These are phyloP conservation scores for Monoplex corrugatus DNA, from an alignment of 2,888 invertebrate genomes.

Conservation along the genomic window DNA sequence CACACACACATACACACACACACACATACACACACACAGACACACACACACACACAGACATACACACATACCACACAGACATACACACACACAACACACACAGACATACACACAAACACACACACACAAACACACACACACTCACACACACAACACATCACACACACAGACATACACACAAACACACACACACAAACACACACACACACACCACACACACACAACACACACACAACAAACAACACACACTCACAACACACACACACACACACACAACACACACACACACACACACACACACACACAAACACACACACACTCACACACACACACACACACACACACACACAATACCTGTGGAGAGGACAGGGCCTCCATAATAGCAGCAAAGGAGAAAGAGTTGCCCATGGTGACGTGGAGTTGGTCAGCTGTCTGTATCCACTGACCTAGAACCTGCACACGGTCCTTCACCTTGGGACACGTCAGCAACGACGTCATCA, in stretches of 20 bases:
- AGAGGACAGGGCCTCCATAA: conserved; percentile 94
- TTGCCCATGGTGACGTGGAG: conserved; percentile 95
- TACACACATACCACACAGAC: background rate
- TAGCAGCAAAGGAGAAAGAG: conserved; percentile 94
- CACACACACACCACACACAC: background rate
- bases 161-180: conserved; percentile 76
- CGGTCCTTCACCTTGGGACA: conserved; percentile 87
- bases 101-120: too few relatives aligned
- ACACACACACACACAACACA: too few relatives aligned
- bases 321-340: too few relatives aligned
- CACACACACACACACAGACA: background rate
- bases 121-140: too few relatives aligned
- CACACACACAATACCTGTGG: conserved; percentile 87
- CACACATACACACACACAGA: background rate
- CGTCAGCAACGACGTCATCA: conserved; percentile 94
- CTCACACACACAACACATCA: background rate
- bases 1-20: background rate
- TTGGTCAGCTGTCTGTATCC: conserved; percentile 95
- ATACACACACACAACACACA: too few relatives aligned
- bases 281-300: too few relatives aligned
- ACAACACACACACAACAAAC: background rate
- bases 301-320: too few relatives aligned
- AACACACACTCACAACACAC: too few relatives aligned
- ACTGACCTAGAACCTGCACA: conserved; percentile 93
- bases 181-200: background rate